These are phyloP conservation scores for Sarcophaga subvicina DNA, from an alignment of 2,888 invertebrate genomes.

Conservation along the genomic window DNA sequence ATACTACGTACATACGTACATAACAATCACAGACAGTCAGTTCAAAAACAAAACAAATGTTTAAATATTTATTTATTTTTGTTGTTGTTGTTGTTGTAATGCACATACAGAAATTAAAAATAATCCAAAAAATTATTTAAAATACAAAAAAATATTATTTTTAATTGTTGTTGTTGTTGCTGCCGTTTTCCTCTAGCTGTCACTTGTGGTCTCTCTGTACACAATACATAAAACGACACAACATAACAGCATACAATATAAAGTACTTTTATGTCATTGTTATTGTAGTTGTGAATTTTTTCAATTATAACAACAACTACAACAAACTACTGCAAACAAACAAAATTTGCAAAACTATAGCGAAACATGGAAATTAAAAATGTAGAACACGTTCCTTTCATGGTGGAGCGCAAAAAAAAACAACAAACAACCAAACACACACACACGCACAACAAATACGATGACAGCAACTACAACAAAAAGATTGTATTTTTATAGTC, in stretches of 20 bases:
- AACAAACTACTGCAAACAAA: slow-evolving; percentile 44
- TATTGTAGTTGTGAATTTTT: slow-evolving; percentile 7
- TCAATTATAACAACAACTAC: slow-evolving; percentile 26
- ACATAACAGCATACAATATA: not conserved
- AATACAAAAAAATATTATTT: not conserved
- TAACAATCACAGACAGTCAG: slow-evolving; percentile 1
- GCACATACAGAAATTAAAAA: not conserved
- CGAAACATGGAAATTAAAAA: slow-evolving; percentile 65
- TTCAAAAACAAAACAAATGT: not conserved
- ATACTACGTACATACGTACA: slow-evolving; percentile 1
- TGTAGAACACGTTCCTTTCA: slow-evolving; percentile 68
- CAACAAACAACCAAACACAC: not conserved
- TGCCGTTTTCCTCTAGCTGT: slow-evolving; percentile 53
- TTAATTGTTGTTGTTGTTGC: not conserved
- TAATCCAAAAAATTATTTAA: not conserved
- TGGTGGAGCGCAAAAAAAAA: slow-evolving; percentile 51
- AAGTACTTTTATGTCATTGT: not conserved
- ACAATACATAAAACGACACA: not conserved
- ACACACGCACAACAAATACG: slow-evolving; percentile 14
- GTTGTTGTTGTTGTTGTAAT: not conserved
- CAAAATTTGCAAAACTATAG: slow-evolving; percentile 36
- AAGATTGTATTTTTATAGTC: slow-evolving; percentile 42
- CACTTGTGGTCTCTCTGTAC: slow-evolving; percentile 52
- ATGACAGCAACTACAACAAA: not conserved
- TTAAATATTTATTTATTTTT: not conserved